Base-by-base conservation (phyloP, 1,140 invertebrate species). In the Drosophila nebulosa region DNA sequence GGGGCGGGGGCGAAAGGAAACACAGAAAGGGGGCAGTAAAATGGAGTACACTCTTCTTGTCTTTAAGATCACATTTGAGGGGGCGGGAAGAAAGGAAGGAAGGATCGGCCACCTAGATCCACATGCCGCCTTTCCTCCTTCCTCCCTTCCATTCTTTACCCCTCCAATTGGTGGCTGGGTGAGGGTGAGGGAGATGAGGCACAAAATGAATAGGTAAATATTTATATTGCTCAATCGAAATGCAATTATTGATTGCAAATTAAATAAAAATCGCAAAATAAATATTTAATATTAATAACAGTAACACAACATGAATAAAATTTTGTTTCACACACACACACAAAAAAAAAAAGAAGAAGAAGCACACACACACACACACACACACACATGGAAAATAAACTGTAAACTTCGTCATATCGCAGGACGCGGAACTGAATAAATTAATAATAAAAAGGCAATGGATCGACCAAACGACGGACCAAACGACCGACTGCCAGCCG, bases 271-370 rank as follows among this genome's bases (percentile, higher is more conserved):
- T 78, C 69, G 79, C 70, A 78, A 81, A 86, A 88, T 86, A 86
- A 86, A 86, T 88, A 86, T 86, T 86, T 88, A 88, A 86, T 86
- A 81, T 88, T 75, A 86, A 88, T 88, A 88, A 78, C 55, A 81
- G 61, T 39, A 63, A 61, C 24, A 62, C 58, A 70, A 59, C 27
- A 62, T 46, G 76, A 30, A 56, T 18, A 64, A 79, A 65, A 64
- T 59, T 71, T 66, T 55, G 39, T 42, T 68, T 35, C 55, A 65
- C 16, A 67, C 24, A 57, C 39, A 50, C 30, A 68, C 60, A 69
- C 30, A 64, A 53, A 60, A 64, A 69, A 53, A 69, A 64, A 56
- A 30, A 61, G 42, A 63, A 12, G 18, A 24, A 60, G 63, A 61
- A 27, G 35, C 5, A 26, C 12, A 4, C 5, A 10, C 64, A 69